These are phyloP conservation scores for Bradypodion ventrale DNA, from an alignment of 2,797 vertebrate genomes.

Conservation along the genomic window DNA sequence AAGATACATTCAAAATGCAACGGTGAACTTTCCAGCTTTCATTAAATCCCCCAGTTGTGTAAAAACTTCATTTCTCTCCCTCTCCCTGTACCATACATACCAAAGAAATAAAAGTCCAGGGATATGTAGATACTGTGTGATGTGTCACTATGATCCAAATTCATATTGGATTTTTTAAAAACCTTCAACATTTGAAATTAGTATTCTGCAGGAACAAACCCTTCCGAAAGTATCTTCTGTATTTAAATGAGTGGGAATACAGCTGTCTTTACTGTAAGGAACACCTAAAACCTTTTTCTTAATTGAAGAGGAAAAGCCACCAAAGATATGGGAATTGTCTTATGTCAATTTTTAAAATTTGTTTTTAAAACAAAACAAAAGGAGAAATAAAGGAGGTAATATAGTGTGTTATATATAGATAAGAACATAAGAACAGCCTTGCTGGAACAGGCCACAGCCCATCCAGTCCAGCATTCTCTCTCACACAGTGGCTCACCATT, in stretches of 20 bases:
- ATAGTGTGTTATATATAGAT: too few relatives aligned
- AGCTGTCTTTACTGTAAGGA: background rate
- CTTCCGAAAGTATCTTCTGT: background rate
- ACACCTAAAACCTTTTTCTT: background rate
- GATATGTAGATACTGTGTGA: background rate
- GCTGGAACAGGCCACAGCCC: too few relatives aligned
- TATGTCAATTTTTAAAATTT: too few relatives aligned
- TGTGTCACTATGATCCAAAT: background rate
- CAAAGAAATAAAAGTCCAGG: background rate
- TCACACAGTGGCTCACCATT: too few relatives aligned
- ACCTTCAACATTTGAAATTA: background rate
- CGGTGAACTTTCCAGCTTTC: background rate
- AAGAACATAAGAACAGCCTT: too few relatives aligned
- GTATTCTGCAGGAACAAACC: background rate
- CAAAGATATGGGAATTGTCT: too few relatives aligned
- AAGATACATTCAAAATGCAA: constrained; percentile 7
- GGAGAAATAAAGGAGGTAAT: too few relatives aligned
- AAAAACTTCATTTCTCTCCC: background rate
- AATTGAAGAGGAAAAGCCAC: background rate
- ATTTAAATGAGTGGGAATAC: background rate
- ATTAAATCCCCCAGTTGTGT: background rate
- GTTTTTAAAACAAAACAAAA: too few relatives aligned
- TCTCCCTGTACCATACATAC: background rate
- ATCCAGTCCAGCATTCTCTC: too few relatives aligned
- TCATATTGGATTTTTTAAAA: background rate